Conservation (phyloP, 1,140 invertebrate genomes). For the Drosophila orosa region DNA sequence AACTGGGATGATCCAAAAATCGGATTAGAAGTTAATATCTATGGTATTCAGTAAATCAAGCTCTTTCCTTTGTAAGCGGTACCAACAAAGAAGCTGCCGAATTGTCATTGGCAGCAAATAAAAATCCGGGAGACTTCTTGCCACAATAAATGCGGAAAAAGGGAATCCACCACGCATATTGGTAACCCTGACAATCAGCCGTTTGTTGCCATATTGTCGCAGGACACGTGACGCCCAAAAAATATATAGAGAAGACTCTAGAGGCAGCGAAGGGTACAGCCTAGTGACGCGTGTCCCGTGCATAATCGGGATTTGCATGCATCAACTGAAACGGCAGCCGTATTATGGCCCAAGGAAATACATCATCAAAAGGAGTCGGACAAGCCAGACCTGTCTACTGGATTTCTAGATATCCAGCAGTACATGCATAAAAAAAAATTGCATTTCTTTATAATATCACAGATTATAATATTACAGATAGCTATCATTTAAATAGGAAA, state of each 20-base stretch:
- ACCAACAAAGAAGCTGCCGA: neutral
- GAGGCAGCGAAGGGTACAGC: constrained; percentile 12
- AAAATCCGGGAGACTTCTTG: constrained; percentile 11
- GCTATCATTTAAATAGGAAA: neutral
- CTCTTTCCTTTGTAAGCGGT: neutral
- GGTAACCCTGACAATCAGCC: constrained; percentile 64
- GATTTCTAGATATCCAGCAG: neutral
- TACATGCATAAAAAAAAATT: neutral
- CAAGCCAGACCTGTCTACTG: constrained; percentile 2
- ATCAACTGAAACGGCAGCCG: constrained; percentile 63
- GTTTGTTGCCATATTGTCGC: constrained; percentile 73
- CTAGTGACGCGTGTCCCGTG: constrained; percentile 70
- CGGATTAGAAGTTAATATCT: constrained; percentile 6
- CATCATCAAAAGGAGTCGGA: constrained; percentile 59
- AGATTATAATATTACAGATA: neutral
- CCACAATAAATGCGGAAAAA: constrained; percentile 28
- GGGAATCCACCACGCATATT: constrained; percentile 29
- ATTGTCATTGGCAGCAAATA: constrained; percentile 9
- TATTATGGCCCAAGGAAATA: constrained; percentile 58
- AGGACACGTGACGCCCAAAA: constrained; percentile 59
- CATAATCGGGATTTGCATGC: constrained; percentile 80
- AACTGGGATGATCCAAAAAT: neutral
- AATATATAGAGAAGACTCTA: constrained; percentile 16
- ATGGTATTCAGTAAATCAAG: neutral
- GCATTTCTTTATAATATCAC: neutral